Percentiles rank a stretch among this genome's conserved stretches.
Conservation (phyloP, 2,888 invertebrate species). For the Aleiodes leptofemur region DNA sequence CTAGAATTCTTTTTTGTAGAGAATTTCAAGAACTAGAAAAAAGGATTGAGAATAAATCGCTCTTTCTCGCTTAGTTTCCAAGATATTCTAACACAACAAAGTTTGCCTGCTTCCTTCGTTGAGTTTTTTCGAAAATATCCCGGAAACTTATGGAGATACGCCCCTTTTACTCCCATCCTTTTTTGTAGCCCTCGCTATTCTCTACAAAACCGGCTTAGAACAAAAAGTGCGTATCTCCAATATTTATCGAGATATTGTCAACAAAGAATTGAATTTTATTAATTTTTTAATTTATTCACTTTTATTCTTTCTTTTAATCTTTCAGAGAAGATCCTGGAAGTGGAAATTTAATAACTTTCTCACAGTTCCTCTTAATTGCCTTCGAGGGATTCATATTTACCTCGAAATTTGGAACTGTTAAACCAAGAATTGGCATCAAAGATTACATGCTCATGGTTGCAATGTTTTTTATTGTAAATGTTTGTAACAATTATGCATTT, state of each 20-base stretch:
- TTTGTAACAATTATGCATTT: slow-evolving; percentile 96
- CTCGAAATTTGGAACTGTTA: slow-evolving; percentile 88
- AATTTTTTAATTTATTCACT: not conserved
- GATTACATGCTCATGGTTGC: slow-evolving; percentile 89
- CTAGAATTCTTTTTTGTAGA: too few relatives aligned
- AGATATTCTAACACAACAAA: too few relatives aligned
- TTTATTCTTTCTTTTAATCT: slow-evolving; percentile 33
- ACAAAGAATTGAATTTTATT: not conserved
- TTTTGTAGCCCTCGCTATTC: too few relatives aligned
- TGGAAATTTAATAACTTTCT: slow-evolving; percentile 96
- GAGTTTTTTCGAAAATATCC: not conserved
- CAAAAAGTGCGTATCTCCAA: too few relatives aligned
- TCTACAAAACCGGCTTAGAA: too few relatives aligned
- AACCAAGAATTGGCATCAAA: slow-evolving; percentile 84
- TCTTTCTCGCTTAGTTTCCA: too few relatives aligned
- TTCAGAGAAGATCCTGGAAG: slow-evolving; percentile 91
- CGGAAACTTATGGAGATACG: too few relatives aligned
- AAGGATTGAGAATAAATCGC: too few relatives aligned
- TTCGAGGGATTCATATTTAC: slow-evolving; percentile 91
- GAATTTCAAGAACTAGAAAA: too few relatives aligned
- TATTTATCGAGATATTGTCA: too few relatives aligned
- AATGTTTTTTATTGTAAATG: slow-evolving; percentile 94
- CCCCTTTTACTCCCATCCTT: too few relatives aligned
- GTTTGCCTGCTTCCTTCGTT: too few relatives aligned
- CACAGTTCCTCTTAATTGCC: slow-evolving; percentile 94